phyloP scores from a whole-genome alignment of 2,113 vertebrate species.

The Tiliqua scincoides region DNA sequence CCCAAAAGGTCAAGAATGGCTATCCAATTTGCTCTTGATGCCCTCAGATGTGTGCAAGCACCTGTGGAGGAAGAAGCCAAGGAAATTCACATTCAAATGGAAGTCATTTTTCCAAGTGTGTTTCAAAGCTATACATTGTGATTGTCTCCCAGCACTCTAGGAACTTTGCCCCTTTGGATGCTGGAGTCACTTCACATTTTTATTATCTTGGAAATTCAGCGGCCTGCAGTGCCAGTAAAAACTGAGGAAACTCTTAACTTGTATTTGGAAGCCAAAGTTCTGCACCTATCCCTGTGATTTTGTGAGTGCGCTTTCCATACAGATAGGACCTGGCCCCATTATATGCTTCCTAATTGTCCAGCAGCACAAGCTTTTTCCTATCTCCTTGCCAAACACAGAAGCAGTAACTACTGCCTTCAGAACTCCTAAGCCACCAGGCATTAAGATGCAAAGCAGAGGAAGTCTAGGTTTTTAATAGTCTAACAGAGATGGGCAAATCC shows the following conservation, averaged over 20 bases:
- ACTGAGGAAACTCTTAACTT: slow-evolving; percentile 60
- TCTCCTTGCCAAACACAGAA: neutral
- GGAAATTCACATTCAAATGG: slow-evolving; percentile 15
- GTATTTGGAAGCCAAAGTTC: slow-evolving; percentile 43
- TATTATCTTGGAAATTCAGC: slow-evolving; percentile 55
- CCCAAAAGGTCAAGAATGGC: neutral
- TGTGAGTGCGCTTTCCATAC: slow-evolving; percentile 1
- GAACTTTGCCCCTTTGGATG: slow-evolving; percentile 41
- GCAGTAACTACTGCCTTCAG: neutral
- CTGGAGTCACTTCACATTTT: slow-evolving; percentile 44
- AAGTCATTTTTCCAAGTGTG: slow-evolving; percentile 25
- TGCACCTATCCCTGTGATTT: slow-evolving; percentile 27
- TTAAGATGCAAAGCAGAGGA: neutral
- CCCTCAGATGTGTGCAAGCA: slow-evolving; percentile 1
- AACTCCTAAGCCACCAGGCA: neutral
- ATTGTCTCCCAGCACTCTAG: slow-evolving; percentile 20
- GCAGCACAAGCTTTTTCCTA: neutral
- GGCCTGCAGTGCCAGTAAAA: slow-evolving; percentile 47
- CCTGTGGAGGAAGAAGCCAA: neutral
- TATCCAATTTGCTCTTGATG: neutral
- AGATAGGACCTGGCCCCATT: neutral
- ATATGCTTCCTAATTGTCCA: slow-evolving; percentile 3
- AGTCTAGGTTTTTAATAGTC: neutral
- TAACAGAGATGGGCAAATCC: too few species aligned
- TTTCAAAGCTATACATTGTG: neutral